phyloP scores from a whole-genome alignment of 2,797 vertebrate genomes.

The Heteromormyrus szaboi region DNA sequence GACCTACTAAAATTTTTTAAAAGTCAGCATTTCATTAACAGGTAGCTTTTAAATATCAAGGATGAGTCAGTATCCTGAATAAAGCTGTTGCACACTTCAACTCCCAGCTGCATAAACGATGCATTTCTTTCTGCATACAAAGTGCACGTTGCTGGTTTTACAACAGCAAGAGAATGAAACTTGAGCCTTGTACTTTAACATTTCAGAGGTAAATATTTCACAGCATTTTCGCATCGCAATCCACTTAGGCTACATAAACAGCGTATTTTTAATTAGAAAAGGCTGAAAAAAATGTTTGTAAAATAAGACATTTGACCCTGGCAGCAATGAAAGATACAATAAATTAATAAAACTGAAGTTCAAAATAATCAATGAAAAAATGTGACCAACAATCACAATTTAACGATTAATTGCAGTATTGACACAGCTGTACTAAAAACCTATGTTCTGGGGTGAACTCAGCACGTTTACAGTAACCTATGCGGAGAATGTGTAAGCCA shows the following conservation, averaged over 20 bases:
- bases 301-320: neutral
- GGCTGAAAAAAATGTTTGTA: neutral
- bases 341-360: neutral
- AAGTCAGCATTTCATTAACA: neutral
- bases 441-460: neutral
- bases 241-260: neutral
- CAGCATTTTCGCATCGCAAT: neutral
- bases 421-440: neutral
- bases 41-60: neutral
- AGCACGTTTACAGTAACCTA: neutral
- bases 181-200: neutral
- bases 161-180: neutral
- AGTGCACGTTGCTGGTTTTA: neutral
- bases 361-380: neutral
- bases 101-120: neutral
- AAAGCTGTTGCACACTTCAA: neutral
- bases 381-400: neutral
- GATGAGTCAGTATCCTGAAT: neutral
- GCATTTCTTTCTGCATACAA: neutral
- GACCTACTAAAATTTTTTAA: neutral
- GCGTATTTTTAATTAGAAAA: neutral
- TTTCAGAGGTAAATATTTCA: neutral
- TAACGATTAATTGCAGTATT: neutral
- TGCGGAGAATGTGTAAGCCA: neutral
- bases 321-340: neutral